A percentile compares a stretch with the other conserved stretches of the same genome.
These are phyloP conservation scores for Eupithecia centaureata DNA, from an alignment of 2,888 invertebrate species.

Conservation along the genomic window DNA sequence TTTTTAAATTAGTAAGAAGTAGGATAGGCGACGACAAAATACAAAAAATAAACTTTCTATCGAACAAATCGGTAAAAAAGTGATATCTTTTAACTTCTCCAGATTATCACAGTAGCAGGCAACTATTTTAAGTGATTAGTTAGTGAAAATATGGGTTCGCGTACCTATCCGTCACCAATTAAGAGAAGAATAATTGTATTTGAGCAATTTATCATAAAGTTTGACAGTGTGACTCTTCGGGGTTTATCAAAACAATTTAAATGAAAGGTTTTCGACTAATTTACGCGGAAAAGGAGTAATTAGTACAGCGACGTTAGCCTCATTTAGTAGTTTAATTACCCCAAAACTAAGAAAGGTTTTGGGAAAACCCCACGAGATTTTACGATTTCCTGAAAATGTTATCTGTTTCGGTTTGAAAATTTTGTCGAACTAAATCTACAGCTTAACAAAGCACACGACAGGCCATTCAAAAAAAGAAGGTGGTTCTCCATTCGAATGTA, in stretches of 20 bases:
- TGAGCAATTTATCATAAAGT: constrained; percentile 35
- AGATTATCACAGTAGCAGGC: neutral
- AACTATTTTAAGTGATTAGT: constrained; percentile 6
- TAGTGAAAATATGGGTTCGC: neutral
- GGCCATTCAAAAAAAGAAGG: too few species aligned
- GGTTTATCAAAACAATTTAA: constrained; percentile 27
- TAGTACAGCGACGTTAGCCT: neutral
- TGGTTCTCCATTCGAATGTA: too few species aligned
- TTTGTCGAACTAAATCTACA: too few species aligned
- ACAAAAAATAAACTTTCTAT: too few species aligned
- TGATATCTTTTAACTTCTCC: neutral
- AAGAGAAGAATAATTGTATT: constrained; percentile 18
- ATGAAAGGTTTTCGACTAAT: constrained; percentile 12
- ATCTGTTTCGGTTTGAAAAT: neutral
- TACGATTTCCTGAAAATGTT: neutral
- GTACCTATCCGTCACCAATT: constrained; percentile 12
- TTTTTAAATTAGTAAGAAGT: too few species aligned
- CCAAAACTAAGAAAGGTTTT: neutral
- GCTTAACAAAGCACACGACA: too few species aligned
- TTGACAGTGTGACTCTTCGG: constrained; percentile 29
- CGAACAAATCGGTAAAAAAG: neutral
- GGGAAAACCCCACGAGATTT: neutral
- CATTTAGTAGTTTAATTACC: neutral
- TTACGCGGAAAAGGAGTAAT: neutral
- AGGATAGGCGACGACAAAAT: too few species aligned